Base-by-base conservation (phyloP, 2,888 invertebrate species). In the Papilio gigon region DNA sequence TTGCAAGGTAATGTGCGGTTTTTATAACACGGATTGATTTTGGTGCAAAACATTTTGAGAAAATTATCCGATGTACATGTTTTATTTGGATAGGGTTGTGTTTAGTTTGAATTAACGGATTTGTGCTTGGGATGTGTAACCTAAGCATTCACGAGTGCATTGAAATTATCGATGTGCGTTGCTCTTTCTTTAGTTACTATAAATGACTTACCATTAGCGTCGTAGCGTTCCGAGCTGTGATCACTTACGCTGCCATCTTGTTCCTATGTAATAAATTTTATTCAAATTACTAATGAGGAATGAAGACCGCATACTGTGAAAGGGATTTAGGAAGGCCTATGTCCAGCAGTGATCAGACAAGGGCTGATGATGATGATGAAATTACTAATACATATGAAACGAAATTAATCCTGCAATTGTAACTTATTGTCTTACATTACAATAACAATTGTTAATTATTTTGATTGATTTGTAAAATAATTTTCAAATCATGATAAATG, bases 171-270 rank as follows among this genome's bases (percentile, higher is more conserved):
- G 47, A 53, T 35, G 40, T 33, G n/a, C 33, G 25, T 22, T 14
- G 37, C 4, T 6, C 61, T 22, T 70, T 71, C 70, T 56, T 30
- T 65, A 65, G 59, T 50, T 20, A 58, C 2, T 2, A 27, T 37
- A 12, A 11, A 44, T 68, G 65, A 69, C 88, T 87, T 83, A 90
- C 90, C 89, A 71, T 74, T 80, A 11, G 77, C 72, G 37, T 87
- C 87, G 78, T 83, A 89, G 68, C 79, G 83, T 67, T 86, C 85
- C 2, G 82, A 75, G 71, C 70, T 79, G 71, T 84, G 84, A 22
- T 85, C 85, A 71, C 74, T 80, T 17, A 80, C 81, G 72, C 77
- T 79, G 2, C 78, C 78, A 62, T 90, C 89, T 78, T 86, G 87
- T 65, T 90, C 90, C 90, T 90, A 77, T 25, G 33, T 68, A 65